Evolutionary conservation across 1,140 invertebrate species (phyloP), one percentile per base, ranked within the genome.

Genomic region (Cydia strobilella): DNA sequence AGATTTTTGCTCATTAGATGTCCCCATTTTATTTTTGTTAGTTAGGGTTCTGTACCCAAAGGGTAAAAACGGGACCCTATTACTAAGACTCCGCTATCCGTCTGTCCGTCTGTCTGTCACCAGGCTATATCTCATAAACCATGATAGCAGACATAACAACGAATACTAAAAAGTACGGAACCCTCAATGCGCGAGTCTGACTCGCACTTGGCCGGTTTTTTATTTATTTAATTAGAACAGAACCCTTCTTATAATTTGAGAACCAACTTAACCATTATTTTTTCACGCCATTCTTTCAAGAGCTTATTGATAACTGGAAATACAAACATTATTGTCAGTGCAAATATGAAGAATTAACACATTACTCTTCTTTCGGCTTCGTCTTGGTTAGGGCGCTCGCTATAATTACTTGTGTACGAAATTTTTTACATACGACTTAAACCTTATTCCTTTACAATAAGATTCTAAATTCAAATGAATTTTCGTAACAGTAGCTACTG

Each of bases 261-360:
- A 18, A 39, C 27, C 0, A 9, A 35, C 65, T 42, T 69, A 13
- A 1, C 65, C 9, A 59, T 9, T 23, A 10, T 18, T 39, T 69
- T 66, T 39, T 69, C 31, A 69, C 31, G 65, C 65, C 25, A 7
- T 20, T 12, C 31, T 27, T 66, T 66, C 63, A 66, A 27, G 13
- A n/a, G 23, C 15, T 27, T n/a, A 6, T 9, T 10, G 65, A 69
- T 69, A 69, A 42, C 5, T 15, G 6, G 4, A 39, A 23, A 69
- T 10, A 42, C 65, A 69, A 42, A 69, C 65, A 69, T 18, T 31
- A 25, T 69, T 69, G 27, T 35, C 7, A 10, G 65, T 42, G 2
- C 31, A 69, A 69, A 69, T 69, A 12, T 3, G 3, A n/a, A 2
- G n/a, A 69, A 69, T 69, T 69, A 69, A 69, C 65, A 69, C 31